Base-by-base conservation (phyloP, 2,888 invertebrate genomes). In the Eupeodes luniger region DNA sequence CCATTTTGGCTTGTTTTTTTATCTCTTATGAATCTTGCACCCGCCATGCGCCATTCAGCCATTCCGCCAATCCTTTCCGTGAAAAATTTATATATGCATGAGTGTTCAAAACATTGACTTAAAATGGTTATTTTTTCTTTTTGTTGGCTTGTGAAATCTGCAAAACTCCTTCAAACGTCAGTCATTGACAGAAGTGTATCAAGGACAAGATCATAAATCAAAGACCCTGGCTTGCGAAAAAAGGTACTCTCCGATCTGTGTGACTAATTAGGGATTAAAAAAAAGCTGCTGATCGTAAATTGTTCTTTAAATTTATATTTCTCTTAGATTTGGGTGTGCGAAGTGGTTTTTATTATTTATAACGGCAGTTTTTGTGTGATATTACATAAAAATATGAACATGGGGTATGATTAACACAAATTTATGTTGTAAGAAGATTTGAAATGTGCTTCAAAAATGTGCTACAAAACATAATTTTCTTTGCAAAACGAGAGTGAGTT, bases 181-280 rank as follows among this genome's bases (percentile, higher is more conserved):
- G 69, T 57, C 86, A 83, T 78, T 81, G 87, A 85, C 85, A 81
- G 72, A 85, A 81, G 88, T 88, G 53, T 88, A 85, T 88, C 88
- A 88, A 88, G 88, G 88, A 88, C 88, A 88, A 85, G 75, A 88
- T 78, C 88, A 85, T 88, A 88, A 88, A 88, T 88, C 85, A 88
- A 78, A 81, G 75, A 10, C 78, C 64, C 51, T 34, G 74, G 59
- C 61, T 69, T 57, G 85, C 57, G 49, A 53, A 81, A 53, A 81
- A 88, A 78, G 81, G 85, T 78, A 55, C 77, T 59, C 57, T 85
- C 57, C 76, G 44, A 44, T 6, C 10, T 10, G 79, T 82, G 62
- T 80, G 88, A 88, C 88, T 88, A 88, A 88, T 88, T 88, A 88
- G 81, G 81, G 81, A 81, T 19, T 75, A 47, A 55, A 66, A 87